Evolutionary conservation across 1,140 invertebrate species (phyloP).

Genomic region (Drosophila nikananu): DNA sequence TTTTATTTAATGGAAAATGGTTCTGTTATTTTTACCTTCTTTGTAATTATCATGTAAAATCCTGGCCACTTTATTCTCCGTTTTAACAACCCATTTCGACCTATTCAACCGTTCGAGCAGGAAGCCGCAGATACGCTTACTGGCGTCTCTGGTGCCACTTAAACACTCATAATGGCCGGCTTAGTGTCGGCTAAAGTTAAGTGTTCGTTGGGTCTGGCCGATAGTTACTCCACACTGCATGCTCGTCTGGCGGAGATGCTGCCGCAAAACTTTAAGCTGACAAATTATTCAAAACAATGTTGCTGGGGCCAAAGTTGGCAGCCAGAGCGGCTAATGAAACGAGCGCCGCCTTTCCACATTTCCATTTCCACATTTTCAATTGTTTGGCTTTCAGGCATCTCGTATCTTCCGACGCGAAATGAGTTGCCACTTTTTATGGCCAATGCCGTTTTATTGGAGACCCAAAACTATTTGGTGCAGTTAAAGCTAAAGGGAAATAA

Average conservation of each 20-base stretch:
- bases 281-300: constrained; percentile 80
- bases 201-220: constrained; percentile 5
- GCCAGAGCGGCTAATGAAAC: constrained; percentile 67
- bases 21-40: not conserved
- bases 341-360: constrained; percentile 13
- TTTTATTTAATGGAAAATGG: not conserved
- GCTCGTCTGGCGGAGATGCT: constrained; percentile 26
- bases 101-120: not conserved
- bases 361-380: constrained; percentile 37
- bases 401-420: constrained; percentile 48
- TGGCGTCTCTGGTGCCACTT: constrained; percentile 22
- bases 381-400: constrained; percentile 45
- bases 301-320: constrained; percentile 62
- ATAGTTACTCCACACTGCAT: constrained; percentile 6
- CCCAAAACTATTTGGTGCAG: constrained; percentile 63
- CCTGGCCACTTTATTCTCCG: not conserved
- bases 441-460: constrained; percentile 73
- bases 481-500: constrained; percentile 60
- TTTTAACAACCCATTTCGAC: not conserved
- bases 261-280: constrained; percentile 39
- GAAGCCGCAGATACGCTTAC: constrained; percentile 12
- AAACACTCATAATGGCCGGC: constrained; percentile 48
- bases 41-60: not conserved
- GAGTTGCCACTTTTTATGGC: constrained; percentile 73
- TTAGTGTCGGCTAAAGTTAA: constrained; percentile 59